Conservation (phyloP, 1,140 invertebrate species). For the Drosophila carrolli region DNA sequence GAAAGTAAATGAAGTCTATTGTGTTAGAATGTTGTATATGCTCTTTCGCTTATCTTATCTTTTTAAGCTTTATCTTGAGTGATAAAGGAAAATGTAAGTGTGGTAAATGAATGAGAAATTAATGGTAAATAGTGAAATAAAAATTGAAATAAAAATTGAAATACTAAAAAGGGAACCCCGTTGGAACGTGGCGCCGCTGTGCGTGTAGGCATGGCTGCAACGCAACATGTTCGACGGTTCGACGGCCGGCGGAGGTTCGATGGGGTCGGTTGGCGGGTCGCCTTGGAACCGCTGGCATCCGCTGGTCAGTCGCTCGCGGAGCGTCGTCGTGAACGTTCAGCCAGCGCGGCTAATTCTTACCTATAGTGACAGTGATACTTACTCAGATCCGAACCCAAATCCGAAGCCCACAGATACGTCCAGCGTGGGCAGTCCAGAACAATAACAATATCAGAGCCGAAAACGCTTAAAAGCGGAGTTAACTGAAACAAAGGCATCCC, state of each 20-base stretch:
- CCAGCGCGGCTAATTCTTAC: conserved; percentile 44
- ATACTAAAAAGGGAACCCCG: background rate
- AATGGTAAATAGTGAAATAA: no score
- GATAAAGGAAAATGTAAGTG: no score
- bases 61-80: no score
- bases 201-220: conserved; percentile 7
- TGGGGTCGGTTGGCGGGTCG: background rate
- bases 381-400: conserved; percentile 19
- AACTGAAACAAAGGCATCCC: background rate
- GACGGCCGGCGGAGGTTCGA: background rate
- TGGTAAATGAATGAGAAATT: no score
- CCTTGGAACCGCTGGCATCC: conserved; percentile 9
- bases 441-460: background rate
- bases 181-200: conserved; percentile 12
- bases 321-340: conserved; percentile 77
- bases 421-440: conserved; percentile 13
- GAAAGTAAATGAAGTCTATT: no score
- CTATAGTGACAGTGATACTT: conserved; percentile 12
- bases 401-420: conserved; percentile 24
- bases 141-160: no score
- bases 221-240: conserved; percentile 49
- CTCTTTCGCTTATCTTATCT: no score
- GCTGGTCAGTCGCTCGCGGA: conserved; percentile 72
- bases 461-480: conserved; percentile 4
- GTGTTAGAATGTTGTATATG: no score